Conservation (phyloP, 2,888 invertebrate species). For the Apoda limacodes region DNA sequence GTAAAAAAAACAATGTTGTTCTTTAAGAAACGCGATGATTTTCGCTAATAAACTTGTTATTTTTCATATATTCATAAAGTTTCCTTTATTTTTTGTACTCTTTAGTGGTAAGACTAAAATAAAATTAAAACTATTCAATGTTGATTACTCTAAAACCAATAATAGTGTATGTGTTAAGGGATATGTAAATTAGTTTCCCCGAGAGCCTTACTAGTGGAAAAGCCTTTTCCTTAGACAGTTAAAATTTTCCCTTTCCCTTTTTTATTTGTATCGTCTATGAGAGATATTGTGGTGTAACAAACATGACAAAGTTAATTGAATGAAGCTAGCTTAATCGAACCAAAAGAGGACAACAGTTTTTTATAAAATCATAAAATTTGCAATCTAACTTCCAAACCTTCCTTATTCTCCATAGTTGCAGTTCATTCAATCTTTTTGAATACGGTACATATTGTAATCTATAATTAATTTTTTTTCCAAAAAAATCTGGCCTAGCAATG, state of each 20-base stretch:
- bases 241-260: slow-evolving; percentile 32
- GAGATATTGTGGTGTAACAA: slow-evolving; percentile 14
- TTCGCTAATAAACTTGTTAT: slow-evolving; percentile 65
- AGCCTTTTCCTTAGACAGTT: slow-evolving; percentile 65
- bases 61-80: slow-evolving; percentile 69
- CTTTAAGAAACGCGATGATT: slow-evolving; percentile 63
- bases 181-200: slow-evolving; percentile 64
- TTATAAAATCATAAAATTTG: too few species aligned
- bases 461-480: too few species aligned
- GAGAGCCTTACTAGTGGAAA: slow-evolving; percentile 61
- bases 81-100: slow-evolving; percentile 72
- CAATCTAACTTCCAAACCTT: too few species aligned
- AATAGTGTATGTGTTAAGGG: slow-evolving; percentile 57
- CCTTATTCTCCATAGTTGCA: slow-evolving; percentile 32
- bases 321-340: too few species aligned
- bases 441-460: too few species aligned
- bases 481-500: slow-evolving; percentile 60
- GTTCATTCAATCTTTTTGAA: slow-evolving; percentile 34
- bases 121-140: slow-evolving; percentile 66
- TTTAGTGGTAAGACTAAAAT: slow-evolving; percentile 66
- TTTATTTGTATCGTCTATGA: slow-evolving; percentile 24
- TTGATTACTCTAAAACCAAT: slow-evolving; percentile 68
- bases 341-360: too few species aligned
- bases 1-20: slow-evolving; percentile 64
- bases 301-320: too few species aligned